Percentiles rank a stretch among this genome's conserved stretches.
Conservation (phyloP, 35 echinoderm and acorn worm species). For the Nesometra sesokonis region DNA sequence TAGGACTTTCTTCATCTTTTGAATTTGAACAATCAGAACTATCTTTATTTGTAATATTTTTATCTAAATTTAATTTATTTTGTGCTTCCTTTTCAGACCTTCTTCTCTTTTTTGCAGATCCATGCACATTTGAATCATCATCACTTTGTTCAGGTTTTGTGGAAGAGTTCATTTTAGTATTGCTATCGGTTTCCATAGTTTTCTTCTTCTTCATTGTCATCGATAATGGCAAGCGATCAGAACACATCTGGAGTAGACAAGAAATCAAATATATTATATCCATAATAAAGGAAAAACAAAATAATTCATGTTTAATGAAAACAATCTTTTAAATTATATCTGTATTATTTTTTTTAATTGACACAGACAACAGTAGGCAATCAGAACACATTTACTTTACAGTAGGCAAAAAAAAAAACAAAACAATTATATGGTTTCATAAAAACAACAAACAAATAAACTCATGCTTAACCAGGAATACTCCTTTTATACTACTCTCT, state of each 20-base stretch:
- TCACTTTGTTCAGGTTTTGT: neutral
- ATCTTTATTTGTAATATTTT: neutral
- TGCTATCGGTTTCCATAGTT: neutral
- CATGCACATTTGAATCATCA: neutral
- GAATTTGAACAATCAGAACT: neutral
- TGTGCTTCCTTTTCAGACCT: neutral
- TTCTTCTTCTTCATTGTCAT: neutral
- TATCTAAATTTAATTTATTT: neutral
- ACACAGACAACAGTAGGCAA: no score
- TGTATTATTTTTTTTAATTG: no score
- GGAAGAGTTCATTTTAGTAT: neutral
- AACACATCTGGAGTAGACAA: slow-evolving; percentile 33
- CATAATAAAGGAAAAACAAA: neutral
- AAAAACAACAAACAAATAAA: no score
- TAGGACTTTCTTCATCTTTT: neutral
- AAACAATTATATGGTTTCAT: no score
- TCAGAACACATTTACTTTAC: no score
- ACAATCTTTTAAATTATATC: no score
- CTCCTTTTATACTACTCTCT: no score
- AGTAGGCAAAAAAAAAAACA: no score
- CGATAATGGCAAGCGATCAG: slow-evolving; percentile 28
- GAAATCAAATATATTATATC: neutral
- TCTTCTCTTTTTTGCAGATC: neutral
- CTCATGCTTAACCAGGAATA: no score
- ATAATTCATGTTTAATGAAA: no score